phyloP scores from a whole-genome alignment of 1,140 invertebrate species.

The Spodoptera litura region DNA sequence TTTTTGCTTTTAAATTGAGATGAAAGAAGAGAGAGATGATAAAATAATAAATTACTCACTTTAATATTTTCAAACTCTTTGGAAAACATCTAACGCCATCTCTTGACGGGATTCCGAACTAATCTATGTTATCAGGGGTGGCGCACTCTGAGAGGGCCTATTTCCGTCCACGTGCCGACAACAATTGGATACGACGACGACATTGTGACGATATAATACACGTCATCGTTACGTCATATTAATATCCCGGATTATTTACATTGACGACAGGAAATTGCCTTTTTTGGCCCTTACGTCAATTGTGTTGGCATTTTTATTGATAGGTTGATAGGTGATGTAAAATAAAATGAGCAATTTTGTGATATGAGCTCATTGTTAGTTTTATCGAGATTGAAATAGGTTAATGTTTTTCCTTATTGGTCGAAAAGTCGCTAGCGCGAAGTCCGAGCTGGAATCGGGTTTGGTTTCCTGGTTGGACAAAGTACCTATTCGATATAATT shows the following conservation, averaged over 20 bases:
- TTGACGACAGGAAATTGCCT: conserved; percentile 78
- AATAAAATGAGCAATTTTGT: conserved; percentile 16
- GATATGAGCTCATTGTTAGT: neutral
- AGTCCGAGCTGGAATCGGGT: no score
- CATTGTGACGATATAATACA: conserved; percentile 67
- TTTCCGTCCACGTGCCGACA: conserved; percentile 80
- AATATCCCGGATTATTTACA: conserved; percentile 74
- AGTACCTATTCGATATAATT: no score
- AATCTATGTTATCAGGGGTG: neutral
- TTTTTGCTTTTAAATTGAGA: no score
- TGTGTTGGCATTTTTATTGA: conserved; percentile 40
- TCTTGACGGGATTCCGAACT: conserved; percentile 48
- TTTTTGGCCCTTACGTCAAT: conserved; percentile 51
- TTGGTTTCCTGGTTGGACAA: no score
- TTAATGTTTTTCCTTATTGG: no score
- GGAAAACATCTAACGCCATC: conserved; percentile 67
- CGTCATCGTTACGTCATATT: conserved; percentile 78
- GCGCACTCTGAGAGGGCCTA: conserved; percentile 59
- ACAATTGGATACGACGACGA: conserved; percentile 69
- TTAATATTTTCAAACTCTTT: neutral
- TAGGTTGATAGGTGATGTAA: conserved; percentile 4
- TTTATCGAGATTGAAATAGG: neutral
- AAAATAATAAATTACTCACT: no score
- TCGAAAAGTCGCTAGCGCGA: no score
- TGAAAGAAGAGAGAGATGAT: no score